phyloP scores from a whole-genome alignment of 1,140 invertebrate species.

The Bombus superbus region DNA sequence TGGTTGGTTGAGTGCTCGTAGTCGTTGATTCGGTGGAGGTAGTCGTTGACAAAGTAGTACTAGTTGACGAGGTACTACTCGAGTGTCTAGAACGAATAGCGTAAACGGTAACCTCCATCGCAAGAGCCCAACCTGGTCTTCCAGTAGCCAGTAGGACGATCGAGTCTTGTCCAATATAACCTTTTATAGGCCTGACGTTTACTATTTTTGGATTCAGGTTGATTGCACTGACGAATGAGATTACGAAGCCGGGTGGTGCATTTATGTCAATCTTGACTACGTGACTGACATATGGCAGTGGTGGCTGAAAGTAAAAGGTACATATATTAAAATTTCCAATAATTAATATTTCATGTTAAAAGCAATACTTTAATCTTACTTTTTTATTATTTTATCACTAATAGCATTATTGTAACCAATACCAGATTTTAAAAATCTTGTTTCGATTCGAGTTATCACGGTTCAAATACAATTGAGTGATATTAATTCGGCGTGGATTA shows the following conservation, averaged over 20 bases:
- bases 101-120: constrained; percentile 38
- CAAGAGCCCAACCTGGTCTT: constrained; percentile 16
- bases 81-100: neutral
- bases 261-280: neutral
- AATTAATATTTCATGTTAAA: neutral
- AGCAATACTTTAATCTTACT: neutral
- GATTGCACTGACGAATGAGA: constrained; percentile 50
- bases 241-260: neutral
- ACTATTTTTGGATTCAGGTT: neutral
- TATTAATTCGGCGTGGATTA: neutral
- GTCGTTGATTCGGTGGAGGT: neutral
- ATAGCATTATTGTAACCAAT: too few species aligned
- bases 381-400: too few species aligned
- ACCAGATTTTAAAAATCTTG: neutral
- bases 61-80: neutral
- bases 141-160: constrained; percentile 31
- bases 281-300: neutral
- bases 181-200: constrained; percentile 6
- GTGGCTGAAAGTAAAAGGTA: constrained; percentile 40
- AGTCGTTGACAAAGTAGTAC: neutral
- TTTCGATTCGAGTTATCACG: neutral
- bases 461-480: too few species aligned
- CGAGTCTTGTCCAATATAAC: constrained; percentile 3
- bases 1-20: neutral
- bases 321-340: neutral